A percentile compares a stretch with the other conserved stretches of the same genome.
Conservation (phyloP, 2,797 vertebrate genomes). For the Poeciliopsis infans region DNA sequence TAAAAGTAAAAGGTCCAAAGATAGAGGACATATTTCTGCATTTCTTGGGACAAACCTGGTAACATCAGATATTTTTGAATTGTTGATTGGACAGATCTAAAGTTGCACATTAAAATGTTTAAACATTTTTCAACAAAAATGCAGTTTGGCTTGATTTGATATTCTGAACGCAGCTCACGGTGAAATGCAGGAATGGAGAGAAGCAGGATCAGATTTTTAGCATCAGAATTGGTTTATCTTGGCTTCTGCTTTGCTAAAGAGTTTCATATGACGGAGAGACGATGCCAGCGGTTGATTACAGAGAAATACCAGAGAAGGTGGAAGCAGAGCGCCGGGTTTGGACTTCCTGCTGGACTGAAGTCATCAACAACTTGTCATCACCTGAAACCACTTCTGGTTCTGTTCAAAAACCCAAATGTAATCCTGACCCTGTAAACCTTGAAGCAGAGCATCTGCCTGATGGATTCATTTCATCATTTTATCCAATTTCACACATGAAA, state of each 20-base stretch:
- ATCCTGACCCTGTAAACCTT: not conserved
- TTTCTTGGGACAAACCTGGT: not conserved
- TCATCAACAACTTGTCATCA: constrained; percentile 37
- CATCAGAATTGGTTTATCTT: constrained; percentile 47
- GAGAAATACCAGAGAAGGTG: constrained; percentile 45
- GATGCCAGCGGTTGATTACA: constrained; percentile 55
- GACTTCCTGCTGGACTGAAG: constrained; percentile 47
- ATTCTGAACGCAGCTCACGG: constrained; percentile 19
- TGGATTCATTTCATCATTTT: not conserved
- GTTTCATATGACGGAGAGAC: constrained; percentile 34
- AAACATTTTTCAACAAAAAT: constrained; percentile 5
- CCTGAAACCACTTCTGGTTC: not conserved
- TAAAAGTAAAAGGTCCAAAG: not conserved
- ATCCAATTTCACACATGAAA: not conserved
- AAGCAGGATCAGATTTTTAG: constrained; percentile 20
- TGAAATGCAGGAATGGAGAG: constrained; percentile 27
- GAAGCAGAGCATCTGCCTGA: constrained; percentile 5
- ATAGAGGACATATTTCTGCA: not conserved
- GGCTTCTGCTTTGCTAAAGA: constrained; percentile 27
- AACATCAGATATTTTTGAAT: not conserved
- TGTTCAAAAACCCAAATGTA: not conserved
- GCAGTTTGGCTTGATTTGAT: constrained; percentile 19
- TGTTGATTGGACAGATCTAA: not conserved
- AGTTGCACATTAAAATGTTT: not conserved
- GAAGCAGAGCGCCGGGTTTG: constrained; percentile 28